A percentile compares a stretch with the other conserved stretches of the same genome.
These are phyloP conservation scores for Araneus ventricosus DNA, from an alignment of 1,140 invertebrate genomes.

Conservation along the genomic window DNA sequence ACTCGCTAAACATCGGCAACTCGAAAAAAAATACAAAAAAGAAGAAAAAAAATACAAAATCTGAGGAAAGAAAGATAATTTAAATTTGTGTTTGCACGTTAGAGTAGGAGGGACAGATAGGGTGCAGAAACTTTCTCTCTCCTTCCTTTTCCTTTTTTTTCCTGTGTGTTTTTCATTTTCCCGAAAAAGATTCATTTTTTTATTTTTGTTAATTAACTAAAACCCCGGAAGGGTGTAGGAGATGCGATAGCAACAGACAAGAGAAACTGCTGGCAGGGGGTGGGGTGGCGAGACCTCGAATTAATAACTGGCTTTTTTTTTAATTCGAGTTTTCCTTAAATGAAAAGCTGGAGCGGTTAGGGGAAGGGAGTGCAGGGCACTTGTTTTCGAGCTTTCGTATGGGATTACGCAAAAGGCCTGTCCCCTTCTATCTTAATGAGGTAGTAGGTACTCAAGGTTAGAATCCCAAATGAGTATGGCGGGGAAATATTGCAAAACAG, in stretches of 20 bases:
- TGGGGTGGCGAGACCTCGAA: neutral
- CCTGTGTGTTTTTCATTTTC: no score
- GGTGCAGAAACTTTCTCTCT: neutral
- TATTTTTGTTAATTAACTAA: conserved; percentile 54
- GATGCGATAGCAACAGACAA: conserved; percentile 27
- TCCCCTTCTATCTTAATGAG: conserved; percentile 25
- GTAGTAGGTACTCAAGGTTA: neutral
- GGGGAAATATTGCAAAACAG: neutral
- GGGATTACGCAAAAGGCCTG: conserved; percentile 19
- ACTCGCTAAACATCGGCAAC: conserved; percentile 9
- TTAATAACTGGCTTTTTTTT: conserved; percentile 44
- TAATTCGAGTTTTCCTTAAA: neutral
- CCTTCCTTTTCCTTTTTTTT: neutral
- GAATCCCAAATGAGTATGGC: neutral
- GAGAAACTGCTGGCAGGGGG: no score
- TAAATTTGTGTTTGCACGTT: conserved; percentile 56
- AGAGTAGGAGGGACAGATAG: neutral
- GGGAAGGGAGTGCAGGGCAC: neutral
- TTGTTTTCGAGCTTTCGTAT: neutral
- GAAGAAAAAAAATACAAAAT: conserved; percentile 1
- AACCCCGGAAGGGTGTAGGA: neutral
- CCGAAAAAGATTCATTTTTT: neutral
- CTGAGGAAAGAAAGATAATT: conserved; percentile 33
- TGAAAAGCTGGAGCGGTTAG: neutral
- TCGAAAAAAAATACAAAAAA: neutral